Evolutionary conservation across 2,888 invertebrate genomes (phyloP), one percentile per base, ranked within the genome.

Genomic region (Blomia tropicalis): DNA sequence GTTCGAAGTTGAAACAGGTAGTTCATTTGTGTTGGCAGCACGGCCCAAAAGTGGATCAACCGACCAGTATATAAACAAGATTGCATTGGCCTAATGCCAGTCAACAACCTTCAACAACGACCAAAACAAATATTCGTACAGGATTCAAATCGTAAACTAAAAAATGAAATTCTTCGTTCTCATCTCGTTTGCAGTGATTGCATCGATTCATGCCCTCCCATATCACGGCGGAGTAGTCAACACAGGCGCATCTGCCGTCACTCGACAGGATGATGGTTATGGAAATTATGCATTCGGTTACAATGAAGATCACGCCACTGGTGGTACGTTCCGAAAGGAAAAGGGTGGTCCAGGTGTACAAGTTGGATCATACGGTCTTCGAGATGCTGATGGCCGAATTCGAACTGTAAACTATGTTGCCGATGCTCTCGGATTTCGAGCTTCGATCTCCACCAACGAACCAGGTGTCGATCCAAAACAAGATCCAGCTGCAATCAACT

Each of bases 261-360:
- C 29, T n/a, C 43, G 63, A 43, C 22, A 25, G 5, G 59, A 63
- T 14, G 63, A 63, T 31, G 63, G 53, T 36, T 17, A 11, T 41
- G 58, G 58, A 17, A 66, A 67, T 60, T 67, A 67, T 27, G 66
- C 66, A 17, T 67, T 67, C 60, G 66, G 64, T 22, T 67, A 67
- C 60, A 64, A 65, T 7, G 67, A 67, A 54, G 65, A 64, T 43
- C 66, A 67, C 63, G 65, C 65, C 2, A 66, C 60, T 19, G 67
- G 67, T 2, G 67, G 67, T 11, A 66, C 67, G 27, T 66, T 65
- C 44, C 41, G 67, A 4, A 47, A 63, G n/a, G 67, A 67, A 51
- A 63, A 64, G 4, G 64, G 66, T 2, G 65, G 66, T 22, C 61
- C 31, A 14, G 67, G 66, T 30, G 58, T 59, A 19, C 58, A 60